Evolutionary conservation across 1,140 invertebrate genomes (phyloP).

Genomic region (Paramacrobiotus metropolitanus): DNA sequence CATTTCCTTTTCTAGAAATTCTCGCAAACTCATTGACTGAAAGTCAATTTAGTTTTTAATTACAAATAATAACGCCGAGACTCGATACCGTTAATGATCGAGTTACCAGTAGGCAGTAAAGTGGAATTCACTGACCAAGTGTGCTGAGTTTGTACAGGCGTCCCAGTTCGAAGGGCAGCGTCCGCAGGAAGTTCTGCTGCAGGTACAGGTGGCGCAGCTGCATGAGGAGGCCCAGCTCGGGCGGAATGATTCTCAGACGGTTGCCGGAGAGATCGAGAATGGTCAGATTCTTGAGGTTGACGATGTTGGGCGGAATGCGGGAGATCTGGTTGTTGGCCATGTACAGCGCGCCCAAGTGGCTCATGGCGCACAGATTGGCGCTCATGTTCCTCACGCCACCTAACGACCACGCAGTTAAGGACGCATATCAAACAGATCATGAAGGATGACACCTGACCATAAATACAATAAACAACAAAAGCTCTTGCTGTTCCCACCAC

Average conservation of each 20-base stretch:
- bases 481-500: no score
- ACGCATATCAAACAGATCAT: conserved; percentile 9
- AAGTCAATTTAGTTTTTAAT: no score
- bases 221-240: conserved; percentile 82
- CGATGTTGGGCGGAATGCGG: conserved; percentile 65
- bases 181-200: conserved; percentile 72
- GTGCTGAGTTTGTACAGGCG: conserved; percentile 82
- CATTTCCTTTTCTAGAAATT: no score
- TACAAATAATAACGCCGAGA: no score
- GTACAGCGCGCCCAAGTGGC: conserved; percentile 72
- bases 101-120: no score
- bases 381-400: conserved; percentile 75
- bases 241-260: conserved; percentile 70
- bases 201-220: conserved; percentile 74
- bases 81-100: no score
- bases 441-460: neutral
- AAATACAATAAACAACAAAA: no score
- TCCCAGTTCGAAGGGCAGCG: conserved; percentile 84
- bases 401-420: no score
- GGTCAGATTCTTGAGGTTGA: conserved; percentile 50
- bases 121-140: conserved; percentile 25
- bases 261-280: conserved; percentile 77
- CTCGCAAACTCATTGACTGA: no score
- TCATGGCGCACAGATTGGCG: conserved; percentile 63
- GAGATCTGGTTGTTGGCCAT: conserved; percentile 77